phyloP scores from a whole-genome alignment of 2,113 vertebrate species.

The Struthio camelus region DNA sequence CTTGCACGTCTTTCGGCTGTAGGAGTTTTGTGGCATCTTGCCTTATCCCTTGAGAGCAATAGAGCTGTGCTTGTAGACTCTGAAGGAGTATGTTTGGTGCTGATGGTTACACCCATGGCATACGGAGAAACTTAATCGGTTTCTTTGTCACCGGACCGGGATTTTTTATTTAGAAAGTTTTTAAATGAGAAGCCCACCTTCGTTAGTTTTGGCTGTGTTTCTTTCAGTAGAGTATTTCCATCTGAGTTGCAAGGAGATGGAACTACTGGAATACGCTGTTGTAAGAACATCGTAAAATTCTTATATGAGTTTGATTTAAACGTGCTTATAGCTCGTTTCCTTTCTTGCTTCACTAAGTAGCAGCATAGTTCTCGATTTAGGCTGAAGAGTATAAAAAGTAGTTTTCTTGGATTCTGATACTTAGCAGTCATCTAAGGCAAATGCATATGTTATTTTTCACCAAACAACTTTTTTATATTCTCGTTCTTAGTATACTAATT shows the following conservation, averaged over 20 bases:
- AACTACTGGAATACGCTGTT: neutral
- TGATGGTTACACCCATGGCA: neutral
- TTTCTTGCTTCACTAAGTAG: neutral
- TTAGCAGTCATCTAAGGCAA: neutral
- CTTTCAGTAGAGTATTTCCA: neutral
- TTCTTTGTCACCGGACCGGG: neutral
- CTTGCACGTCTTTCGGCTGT: rapidly evolving
- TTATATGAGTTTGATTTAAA: slow-evolving; percentile 8
- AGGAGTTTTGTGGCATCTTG: neutral
- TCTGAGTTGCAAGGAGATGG: neutral
- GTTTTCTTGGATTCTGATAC: neutral
- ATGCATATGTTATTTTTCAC: neutral
- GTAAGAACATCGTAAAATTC: neutral
- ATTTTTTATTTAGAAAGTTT: neutral
- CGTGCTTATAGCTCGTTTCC: rapidly evolving
- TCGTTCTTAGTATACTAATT: neutral
- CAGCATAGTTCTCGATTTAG: neutral
- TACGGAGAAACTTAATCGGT: neutral
- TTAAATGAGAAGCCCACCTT: neutral
- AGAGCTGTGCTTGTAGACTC: neutral
- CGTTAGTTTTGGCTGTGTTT: neutral
- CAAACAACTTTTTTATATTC: rapidly evolving
- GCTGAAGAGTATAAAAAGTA: neutral
- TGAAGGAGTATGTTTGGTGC: neutral
- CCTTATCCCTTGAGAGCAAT: neutral